Conservation (phyloP, 2,888 invertebrate genomes). For the Leptothorax acervorum region DNA sequence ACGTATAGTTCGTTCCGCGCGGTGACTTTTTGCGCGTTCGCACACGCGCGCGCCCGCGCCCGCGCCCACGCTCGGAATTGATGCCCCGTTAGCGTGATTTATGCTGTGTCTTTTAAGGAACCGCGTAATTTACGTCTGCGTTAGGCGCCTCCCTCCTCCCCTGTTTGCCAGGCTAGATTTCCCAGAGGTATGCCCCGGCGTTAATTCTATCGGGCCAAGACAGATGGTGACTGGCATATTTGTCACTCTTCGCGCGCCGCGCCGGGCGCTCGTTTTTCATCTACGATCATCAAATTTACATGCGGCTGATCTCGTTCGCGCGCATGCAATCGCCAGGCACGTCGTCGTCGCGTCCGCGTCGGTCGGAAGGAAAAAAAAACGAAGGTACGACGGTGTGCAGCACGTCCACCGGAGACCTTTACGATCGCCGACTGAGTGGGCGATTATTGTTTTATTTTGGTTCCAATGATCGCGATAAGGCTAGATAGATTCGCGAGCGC, state of each 20-base stretch:
- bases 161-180: slow-evolving; percentile 46
- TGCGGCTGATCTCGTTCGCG: slow-evolving; percentile 39
- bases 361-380: slow-evolving; percentile 11
- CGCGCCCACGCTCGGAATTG: slow-evolving; percentile 34
- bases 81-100: slow-evolving; percentile 56
- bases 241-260: slow-evolving; percentile 38
- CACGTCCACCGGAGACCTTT: slow-evolving; percentile 5
- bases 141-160: neutral
- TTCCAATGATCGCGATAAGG: slow-evolving; percentile 5
- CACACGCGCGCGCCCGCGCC: slow-evolving; percentile 17
- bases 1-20: slow-evolving; percentile 56
- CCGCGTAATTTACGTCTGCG: slow-evolving; percentile 55
- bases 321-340: slow-evolving; percentile 37
- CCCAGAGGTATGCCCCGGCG: slow-evolving; percentile 51
- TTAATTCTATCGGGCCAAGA: slow-evolving; percentile 54
- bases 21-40: slow-evolving; percentile 51
- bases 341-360: neutral
- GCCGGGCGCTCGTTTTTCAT: slow-evolving; percentile 50
- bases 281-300: slow-evolving; percentile 52
- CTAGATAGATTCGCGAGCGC: neutral
- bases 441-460: slow-evolving; percentile 33
- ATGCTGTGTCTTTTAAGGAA: slow-evolving; percentile 55
- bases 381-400: neutral
- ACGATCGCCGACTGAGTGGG: neutral
- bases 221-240: slow-evolving; percentile 53